A percentile compares a stretch with the other conserved stretches of the same genome.
These are phyloP conservation scores for Danio jaintianensis DNA, from an alignment of 2,797 vertebrate species.

Conservation along the genomic window DNA sequence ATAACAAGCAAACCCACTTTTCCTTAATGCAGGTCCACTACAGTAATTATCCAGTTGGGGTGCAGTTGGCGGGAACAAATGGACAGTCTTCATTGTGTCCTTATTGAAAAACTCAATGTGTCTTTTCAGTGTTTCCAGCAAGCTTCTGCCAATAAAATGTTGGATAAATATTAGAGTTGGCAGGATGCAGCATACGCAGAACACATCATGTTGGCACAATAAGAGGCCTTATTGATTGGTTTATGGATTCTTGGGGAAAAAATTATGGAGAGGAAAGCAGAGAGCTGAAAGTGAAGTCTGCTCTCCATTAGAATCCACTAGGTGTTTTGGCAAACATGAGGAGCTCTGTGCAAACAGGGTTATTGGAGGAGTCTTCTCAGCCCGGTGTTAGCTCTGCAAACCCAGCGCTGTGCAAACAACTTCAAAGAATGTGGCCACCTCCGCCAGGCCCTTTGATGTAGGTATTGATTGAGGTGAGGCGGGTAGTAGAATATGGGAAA, in stretches of 20 bases:
- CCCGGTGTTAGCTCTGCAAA: constrained; percentile 82
- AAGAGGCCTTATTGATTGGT: constrained; percentile 80
- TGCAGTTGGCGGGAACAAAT: constrained; percentile 68
- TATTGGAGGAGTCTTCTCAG: constrained; percentile 76
- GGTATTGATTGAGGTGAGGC: constrained; percentile 78
- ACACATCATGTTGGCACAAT: constrained; percentile 79
- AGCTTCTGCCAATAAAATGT: constrained; percentile 75
- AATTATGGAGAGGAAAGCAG: constrained; percentile 53
- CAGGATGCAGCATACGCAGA: constrained; percentile 74
- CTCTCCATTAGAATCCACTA: constrained; percentile 79
- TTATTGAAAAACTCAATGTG: constrained; percentile 62
- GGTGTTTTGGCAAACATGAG: constrained; percentile 86
- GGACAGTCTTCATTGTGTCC: constrained; percentile 68
- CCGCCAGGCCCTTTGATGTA: constrained; percentile 81
- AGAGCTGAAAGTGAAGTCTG: constrained; percentile 64
- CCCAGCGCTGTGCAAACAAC: constrained; percentile 81
- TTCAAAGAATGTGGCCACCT: constrained; percentile 83
- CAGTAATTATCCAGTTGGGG: constrained; percentile 70
- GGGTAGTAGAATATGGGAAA: constrained; percentile 63
- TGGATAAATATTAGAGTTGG: constrained; percentile 89
- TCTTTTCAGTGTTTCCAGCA: constrained; percentile 72
- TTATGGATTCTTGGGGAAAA: constrained; percentile 78
- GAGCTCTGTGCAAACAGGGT: constrained; percentile 84
- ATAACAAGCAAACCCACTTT: constrained; percentile 63
- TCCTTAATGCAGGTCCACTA: constrained; percentile 61